These are phyloP conservation scores for Ivindomyrus marchei DNA, from an alignment of 2,113 vertebrate species.

Conservation along the genomic window DNA sequence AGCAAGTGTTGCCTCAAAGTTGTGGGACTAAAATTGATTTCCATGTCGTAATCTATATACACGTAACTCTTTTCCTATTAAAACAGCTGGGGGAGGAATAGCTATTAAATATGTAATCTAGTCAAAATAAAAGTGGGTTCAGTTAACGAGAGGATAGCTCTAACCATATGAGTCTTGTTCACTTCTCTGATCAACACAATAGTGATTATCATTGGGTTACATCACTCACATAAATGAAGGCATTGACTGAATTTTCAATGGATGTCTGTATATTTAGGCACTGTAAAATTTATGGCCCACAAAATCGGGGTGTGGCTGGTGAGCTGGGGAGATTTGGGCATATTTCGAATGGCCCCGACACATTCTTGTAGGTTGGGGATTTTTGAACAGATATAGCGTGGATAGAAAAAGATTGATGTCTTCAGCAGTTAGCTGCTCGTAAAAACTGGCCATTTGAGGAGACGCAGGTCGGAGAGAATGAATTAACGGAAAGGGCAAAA, in stretches of 20 bases:
- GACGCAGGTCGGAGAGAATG: constrained; percentile 33
- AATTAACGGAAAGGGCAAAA: constrained; percentile 6
- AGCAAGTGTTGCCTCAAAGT: background rate
- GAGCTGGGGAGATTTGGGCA: constrained; percentile 54
- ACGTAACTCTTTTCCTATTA: background rate
- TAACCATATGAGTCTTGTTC: background rate
- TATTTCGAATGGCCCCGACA: constrained; percentile 61
- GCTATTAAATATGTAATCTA: background rate
- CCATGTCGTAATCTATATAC: background rate
- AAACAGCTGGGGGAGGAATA: background rate
- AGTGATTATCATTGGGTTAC: constrained; percentile 40
- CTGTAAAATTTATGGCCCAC: constrained; percentile 71
- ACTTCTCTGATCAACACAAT: constrained; percentile 1
- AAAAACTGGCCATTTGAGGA: constrained; percentile 64
- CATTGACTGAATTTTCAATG: constrained; percentile 71
- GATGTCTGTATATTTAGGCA: constrained; percentile 96
- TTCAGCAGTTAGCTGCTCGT: constrained; percentile 70
- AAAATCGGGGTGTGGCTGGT: constrained; percentile 27
- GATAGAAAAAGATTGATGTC: constrained; percentile 50
- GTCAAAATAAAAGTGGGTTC: background rate
- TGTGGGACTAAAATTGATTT: background rate
- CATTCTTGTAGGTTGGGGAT: constrained; percentile 60
- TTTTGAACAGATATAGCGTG: constrained; percentile 62
- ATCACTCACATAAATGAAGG: constrained; percentile 54
- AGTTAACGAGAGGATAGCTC: background rate